A percentile compares a stretch with the other conserved stretches of the same genome.
Conservation (phyloP, 2,113 vertebrate genomes). For the Prunella fulvescens region DNA sequence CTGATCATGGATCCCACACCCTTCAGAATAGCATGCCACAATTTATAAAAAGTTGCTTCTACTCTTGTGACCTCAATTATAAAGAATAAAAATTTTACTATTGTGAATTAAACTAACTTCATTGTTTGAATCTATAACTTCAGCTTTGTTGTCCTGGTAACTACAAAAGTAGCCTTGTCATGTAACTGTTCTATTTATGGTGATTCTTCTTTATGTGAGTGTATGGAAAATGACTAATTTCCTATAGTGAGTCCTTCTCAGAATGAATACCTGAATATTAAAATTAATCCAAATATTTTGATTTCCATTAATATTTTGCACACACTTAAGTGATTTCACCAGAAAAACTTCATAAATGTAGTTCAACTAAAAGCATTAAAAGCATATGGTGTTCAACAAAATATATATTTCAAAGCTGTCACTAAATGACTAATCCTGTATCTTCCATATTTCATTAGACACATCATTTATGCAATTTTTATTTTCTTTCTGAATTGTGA, state of each 20-base stretch:
- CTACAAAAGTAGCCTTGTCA: not conserved
- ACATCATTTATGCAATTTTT: not conserved
- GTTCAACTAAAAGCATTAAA: not conserved
- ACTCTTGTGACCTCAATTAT: not conserved
- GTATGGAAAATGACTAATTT: not conserved
- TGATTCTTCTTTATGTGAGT: not conserved
- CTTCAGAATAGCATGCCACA: accelerated
- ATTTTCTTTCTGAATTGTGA: not conserved
- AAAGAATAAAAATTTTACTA: not conserved
- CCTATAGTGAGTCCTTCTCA: not conserved
- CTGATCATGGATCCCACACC: accelerated
- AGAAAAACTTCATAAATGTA: not conserved
- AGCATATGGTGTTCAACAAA: not conserved
- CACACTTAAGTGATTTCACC: not conserved
- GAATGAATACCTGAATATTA: not conserved
- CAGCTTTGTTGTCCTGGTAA: not conserved
- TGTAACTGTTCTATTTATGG: not conserved
- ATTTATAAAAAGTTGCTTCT: not conserved
- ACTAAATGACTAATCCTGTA: not conserved
- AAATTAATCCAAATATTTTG: not conserved
- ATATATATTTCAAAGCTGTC: not conserved
- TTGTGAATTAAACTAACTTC: not conserved
- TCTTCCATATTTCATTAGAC: not conserved
- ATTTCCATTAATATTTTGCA: not conserved
- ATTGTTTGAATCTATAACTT: not conserved